Conservation (phyloP, 2,113 vertebrate genomes). For the Petrocephalus microphthalmus region DNA sequence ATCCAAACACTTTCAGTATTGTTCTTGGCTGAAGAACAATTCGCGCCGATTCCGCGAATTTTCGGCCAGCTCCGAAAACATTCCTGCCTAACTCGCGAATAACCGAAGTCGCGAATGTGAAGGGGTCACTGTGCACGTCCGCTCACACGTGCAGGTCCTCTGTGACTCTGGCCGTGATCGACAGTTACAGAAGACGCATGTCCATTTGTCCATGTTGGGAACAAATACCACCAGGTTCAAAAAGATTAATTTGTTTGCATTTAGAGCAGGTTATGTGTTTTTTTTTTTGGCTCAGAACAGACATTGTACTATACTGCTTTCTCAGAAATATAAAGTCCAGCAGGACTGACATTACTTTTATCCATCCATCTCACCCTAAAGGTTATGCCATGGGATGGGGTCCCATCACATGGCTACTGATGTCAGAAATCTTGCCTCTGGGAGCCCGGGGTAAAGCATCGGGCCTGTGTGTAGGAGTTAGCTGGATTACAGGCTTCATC, state of each 20-base stretch:
- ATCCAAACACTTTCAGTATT: no score
- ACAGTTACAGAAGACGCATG: not conserved
- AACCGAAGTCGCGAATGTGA: no score
- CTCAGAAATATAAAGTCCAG: not conserved
- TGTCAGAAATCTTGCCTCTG: conserved; percentile 88
- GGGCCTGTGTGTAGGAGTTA: conserved; percentile 78
- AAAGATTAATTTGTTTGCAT: not conserved
- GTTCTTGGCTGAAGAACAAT: no score
- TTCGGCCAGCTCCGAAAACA: no score
- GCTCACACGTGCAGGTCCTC: not conserved
- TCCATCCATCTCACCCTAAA: conserved; percentile 35
- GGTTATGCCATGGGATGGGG: conserved; percentile 97
- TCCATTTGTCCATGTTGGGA: not conserved
- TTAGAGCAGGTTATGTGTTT: not conserved
- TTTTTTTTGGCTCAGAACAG: not conserved
- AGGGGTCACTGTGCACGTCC: no score
- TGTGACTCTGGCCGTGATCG: not conserved
- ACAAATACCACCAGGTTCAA: not conserved
- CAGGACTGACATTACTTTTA: not conserved
- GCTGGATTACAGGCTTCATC: conserved; percentile 86
- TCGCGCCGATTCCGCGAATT: no score
- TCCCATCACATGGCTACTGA: conserved; percentile 93
- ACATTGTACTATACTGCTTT: not conserved
- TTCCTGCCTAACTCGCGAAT: no score
- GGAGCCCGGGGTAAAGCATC: conserved; percentile 78